Evolutionary conservation across 2,888 invertebrate genomes (phyloP).

Genomic region (Coleophora flavipennella): DNA sequence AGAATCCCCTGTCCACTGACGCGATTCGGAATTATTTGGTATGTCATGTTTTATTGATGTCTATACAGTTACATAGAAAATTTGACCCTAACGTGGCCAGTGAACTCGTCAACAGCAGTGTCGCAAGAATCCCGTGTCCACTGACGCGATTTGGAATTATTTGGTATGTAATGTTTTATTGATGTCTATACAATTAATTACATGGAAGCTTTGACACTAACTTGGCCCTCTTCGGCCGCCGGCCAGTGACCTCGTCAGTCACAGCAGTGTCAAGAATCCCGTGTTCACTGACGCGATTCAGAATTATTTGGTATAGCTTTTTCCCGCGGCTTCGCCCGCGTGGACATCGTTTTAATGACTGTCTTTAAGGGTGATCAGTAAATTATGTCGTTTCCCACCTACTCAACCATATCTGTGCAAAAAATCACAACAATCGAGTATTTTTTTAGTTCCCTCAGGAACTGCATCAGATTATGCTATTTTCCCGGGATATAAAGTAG

Average conservation of each 20-base stretch:
- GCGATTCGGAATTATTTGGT: slow-evolving; percentile 84
- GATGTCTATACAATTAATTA: neutral
- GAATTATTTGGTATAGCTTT: too few relatives aligned
- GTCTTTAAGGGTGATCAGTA: too few relatives aligned
- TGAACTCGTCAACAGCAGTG: slow-evolving; percentile 85
- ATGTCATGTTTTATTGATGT: slow-evolving; percentile 14
- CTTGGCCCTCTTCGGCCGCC: too few relatives aligned
- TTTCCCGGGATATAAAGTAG: too few relatives aligned
- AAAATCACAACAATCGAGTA: too few relatives aligned
- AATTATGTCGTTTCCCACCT: too few relatives aligned
- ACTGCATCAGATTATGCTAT: too few relatives aligned
- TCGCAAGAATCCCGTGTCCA: slow-evolving; percentile 79
- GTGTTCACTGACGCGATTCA: slow-evolving; percentile 82
- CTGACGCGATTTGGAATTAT: slow-evolving; percentile 81
- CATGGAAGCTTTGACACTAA: neutral
- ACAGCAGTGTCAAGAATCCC: slow-evolving; percentile 82
- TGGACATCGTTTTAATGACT: too few relatives aligned
- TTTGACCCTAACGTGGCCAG: slow-evolving; percentile 69
- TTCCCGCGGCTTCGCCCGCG: too few relatives aligned
- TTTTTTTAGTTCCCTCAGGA: too few relatives aligned
- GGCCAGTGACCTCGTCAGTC: slow-evolving; percentile 85
- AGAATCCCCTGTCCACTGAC: slow-evolving; percentile 77
- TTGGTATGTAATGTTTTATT: slow-evolving; percentile 57
- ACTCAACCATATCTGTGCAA: too few relatives aligned
- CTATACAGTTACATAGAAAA: neutral